Percentiles rank a stretch among this genome's conserved stretches.
Conservation (phyloP, 2,113 vertebrate species). For the Elephas maximus region DNA sequence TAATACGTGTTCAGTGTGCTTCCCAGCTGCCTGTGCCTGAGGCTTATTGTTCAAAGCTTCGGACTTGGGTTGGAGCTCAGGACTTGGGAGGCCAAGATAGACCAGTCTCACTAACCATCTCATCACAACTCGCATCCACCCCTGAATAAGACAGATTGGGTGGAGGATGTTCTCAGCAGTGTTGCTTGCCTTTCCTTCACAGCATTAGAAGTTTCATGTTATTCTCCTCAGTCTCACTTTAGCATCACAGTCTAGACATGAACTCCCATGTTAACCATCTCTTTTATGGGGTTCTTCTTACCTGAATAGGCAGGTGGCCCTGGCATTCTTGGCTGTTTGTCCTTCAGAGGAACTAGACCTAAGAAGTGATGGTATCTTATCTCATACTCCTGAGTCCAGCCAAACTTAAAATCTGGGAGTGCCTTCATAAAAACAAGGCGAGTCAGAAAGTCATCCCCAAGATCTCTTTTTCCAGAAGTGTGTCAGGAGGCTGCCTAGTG, state of each 20-base stretch:
- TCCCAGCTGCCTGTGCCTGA: neutral
- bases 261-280: neutral
- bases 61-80: neutral
- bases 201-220: neutral
- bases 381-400: neutral
- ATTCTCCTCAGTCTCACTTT: neutral
- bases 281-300: neutral
- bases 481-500: neutral
- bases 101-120: neutral
- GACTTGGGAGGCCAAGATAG: neutral
- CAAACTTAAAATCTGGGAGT: neutral
- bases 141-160: accelerated
- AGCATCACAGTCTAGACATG: neutral
- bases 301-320: neutral
- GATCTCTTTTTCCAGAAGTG: neutral
- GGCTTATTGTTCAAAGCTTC: neutral
- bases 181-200: accelerated
- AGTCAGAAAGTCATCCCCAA: neutral
- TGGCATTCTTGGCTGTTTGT: neutral
- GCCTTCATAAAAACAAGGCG: neutral
- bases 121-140: neutral
- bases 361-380: neutral
- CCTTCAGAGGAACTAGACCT: neutral
- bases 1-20: neutral
- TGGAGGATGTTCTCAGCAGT: neutral